Evolutionary conservation across 2,888 invertebrate species (phyloP).

Genomic region (Lepas anatifera): DNA sequence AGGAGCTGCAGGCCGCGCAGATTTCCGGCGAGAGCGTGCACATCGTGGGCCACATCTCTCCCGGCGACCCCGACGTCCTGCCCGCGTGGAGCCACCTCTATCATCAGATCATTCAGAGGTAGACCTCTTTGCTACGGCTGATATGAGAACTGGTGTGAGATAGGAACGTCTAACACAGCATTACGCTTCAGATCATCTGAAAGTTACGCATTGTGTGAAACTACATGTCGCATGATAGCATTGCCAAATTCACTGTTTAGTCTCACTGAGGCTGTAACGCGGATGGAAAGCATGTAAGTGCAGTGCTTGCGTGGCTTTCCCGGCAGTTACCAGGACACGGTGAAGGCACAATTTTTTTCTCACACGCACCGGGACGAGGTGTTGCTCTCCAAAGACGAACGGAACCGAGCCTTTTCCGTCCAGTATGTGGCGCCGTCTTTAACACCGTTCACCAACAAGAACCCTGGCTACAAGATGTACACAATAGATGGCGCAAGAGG

Average conservation of each 20-base stretch:
- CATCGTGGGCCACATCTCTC: conserved; percentile 41
- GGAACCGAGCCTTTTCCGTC: conserved; percentile 29
- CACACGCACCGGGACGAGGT: conserved; percentile 36
- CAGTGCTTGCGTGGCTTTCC: not conserved
- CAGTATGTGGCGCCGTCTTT: conserved; percentile 40
- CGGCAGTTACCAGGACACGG: conserved; percentile 33
- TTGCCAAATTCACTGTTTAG: not conserved
- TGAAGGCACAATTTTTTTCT: conserved; percentile 35
- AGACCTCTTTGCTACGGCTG: too few relatives aligned
- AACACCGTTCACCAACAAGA: conserved; percentile 35
- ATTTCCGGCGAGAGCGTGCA: conserved; percentile 36
- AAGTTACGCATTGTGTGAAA: not conserved
- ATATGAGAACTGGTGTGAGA: too few relatives aligned
- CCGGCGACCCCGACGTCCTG: conserved; percentile 35
- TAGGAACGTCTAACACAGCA: not conserved
- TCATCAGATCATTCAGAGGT: conserved; percentile 27
- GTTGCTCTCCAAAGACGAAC: conserved; percentile 33
- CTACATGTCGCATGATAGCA: not conserved
- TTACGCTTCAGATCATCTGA: not conserved
- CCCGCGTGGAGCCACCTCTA: conserved; percentile 38
- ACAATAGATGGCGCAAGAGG: not conserved
- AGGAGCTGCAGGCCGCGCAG: conserved; percentile 38
- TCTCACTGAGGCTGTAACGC: not conserved
- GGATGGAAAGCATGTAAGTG: too few relatives aligned
- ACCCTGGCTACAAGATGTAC: not conserved